Percentiles rank a stretch among this genome's conserved stretches.
phyloP scores from a whole-genome alignment of 2,113 vertebrate genomes.

The Saguinus midas region DNA sequence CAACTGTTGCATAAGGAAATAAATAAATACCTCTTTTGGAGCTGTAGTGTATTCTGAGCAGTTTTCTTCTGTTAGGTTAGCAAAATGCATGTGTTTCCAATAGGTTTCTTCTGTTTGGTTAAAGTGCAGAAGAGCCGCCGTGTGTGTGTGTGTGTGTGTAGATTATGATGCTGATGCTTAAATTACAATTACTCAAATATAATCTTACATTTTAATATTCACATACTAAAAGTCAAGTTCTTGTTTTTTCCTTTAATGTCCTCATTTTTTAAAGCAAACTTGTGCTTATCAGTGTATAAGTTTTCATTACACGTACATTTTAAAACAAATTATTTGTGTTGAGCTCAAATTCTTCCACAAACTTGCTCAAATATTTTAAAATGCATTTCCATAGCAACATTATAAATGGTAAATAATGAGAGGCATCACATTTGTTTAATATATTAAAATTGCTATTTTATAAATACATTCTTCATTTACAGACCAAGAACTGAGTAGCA shows the following conservation, averaged over 20 bases:
- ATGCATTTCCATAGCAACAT: not conserved
- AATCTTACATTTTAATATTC: not conserved
- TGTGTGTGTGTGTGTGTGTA: not conserved
- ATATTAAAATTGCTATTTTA: not conserved
- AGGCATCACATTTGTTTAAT: not conserved
- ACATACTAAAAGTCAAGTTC: not conserved
- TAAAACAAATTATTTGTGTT: not conserved
- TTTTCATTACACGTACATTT: not conserved
- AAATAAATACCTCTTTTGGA: not conserved
- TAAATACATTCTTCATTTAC: not conserved
- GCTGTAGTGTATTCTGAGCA: not conserved
- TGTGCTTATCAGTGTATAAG: not conserved
- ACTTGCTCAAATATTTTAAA: not conserved
- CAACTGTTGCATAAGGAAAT: not conserved
- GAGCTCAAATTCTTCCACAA: not conserved
- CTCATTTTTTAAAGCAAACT: not conserved
- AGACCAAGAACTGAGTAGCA: not conserved
- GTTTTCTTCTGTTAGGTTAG: not conserved
- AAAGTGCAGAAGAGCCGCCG: not conserved
- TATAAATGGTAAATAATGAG: not conserved
- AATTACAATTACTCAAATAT: not conserved
- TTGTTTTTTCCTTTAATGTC: not conserved
- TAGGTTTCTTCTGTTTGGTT: no score
- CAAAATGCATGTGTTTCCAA: not conserved
- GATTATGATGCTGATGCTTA: not conserved